Conservation (phyloP, 92 coral and sea anemone species). For the Siderastrea siderea region DNA sequence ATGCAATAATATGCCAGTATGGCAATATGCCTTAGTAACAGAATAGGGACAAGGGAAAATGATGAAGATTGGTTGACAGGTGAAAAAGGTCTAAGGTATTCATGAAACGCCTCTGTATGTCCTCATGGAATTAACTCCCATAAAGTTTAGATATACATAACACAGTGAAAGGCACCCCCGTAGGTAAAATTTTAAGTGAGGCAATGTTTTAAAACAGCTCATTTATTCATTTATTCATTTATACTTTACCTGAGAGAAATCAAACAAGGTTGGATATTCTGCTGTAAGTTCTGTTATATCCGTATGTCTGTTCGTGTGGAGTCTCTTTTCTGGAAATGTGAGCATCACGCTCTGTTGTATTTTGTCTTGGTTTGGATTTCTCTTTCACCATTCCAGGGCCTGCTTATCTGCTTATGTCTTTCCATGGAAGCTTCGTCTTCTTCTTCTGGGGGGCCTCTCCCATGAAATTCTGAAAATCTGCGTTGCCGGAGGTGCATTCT, state of each 20-base stretch:
- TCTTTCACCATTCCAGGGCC: conserved; percentile 56
- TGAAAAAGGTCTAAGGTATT: not conserved
- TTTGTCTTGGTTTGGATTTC: conserved; percentile 59
- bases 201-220: not conserved
- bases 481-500: too few relatives aligned
- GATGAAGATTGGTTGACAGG: not conserved
- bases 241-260: conserved; percentile 70
- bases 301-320: conserved; percentile 45
- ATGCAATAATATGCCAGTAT: not conserved
- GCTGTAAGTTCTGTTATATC: conserved; percentile 33
- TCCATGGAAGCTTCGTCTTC: conserved; percentile 73
- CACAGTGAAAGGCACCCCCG: too few relatives aligned
- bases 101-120: too few relatives aligned
- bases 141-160: too few relatives aligned
- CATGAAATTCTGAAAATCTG: too few relatives aligned
- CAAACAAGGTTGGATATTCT: conserved; percentile 78
- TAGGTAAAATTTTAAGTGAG: not conserved
- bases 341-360: conserved; percentile 61
- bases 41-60: not conserved
- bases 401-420: conserved; percentile 16
- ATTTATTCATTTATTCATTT: not conserved
- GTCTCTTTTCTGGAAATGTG: conserved; percentile 69
- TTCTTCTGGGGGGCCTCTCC: conserved; percentile 85
- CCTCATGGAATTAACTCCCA: too few relatives aligned
- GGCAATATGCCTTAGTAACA: not conserved